phyloP scores from a whole-genome alignment of 1,140 invertebrate species.

The Dendroctonus valens region DNA sequence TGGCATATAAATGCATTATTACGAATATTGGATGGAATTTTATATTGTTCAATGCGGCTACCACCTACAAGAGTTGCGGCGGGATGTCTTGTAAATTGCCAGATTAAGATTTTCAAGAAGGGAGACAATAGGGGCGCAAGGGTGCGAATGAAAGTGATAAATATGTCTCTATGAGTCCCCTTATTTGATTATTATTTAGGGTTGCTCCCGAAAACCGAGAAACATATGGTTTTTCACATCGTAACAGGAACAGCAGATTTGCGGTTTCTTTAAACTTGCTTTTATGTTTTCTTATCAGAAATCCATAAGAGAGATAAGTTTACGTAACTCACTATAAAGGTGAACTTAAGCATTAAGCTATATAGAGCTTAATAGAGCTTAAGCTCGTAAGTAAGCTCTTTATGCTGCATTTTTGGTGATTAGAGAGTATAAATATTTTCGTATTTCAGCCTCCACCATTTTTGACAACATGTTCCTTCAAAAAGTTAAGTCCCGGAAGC shows the following conservation, averaged over 20 bases:
- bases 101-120: slow-evolving; percentile 23
- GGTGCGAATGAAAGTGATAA: slow-evolving; percentile 20
- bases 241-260: neutral
- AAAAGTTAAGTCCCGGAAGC: too few species aligned
- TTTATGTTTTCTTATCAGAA: too few species aligned
- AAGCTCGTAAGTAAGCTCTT: too few species aligned
- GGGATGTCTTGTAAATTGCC: slow-evolving; percentile 24
- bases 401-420: too few species aligned
- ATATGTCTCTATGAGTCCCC: slow-evolving; percentile 13
- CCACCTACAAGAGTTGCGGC: slow-evolving; percentile 24
- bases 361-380: too few species aligned
- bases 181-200: slow-evolving; percentile 17
- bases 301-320: too few species aligned
- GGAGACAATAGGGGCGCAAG: slow-evolving; percentile 8
- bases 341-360: too few species aligned
- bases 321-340: too few species aligned
- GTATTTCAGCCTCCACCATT: too few species aligned
- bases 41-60: slow-evolving; percentile 17
- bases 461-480: too few species aligned
- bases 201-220: neutral
- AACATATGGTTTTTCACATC: slow-evolving; percentile 9
- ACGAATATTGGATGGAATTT: slow-evolving; percentile 12
- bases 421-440: too few species aligned
- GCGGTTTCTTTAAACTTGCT: too few species aligned
- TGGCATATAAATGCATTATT: slow-evolving; percentile 24